A percentile compares a stretch with the other conserved stretches of the same genome.
Evolutionary conservation across 2,113 vertebrate genomes (phyloP).

Genomic region (Suricata suricatta): DNA sequence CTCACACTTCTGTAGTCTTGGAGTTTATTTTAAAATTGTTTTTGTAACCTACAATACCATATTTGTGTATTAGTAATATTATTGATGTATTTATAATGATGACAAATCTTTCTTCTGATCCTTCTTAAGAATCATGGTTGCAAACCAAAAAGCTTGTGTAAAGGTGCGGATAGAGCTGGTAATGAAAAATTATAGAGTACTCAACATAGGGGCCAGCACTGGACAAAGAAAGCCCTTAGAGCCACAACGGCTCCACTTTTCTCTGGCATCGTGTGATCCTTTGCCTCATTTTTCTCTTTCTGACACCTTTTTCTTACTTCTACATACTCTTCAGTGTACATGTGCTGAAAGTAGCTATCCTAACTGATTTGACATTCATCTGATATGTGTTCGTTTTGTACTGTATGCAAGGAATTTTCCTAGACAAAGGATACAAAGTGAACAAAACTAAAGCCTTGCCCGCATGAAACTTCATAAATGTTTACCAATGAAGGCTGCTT

Average conservation of each 20-base stretch:
- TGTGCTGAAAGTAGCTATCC: not conserved
- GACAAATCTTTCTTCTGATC: not conserved
- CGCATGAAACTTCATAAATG: not conserved
- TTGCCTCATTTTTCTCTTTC: not conserved
- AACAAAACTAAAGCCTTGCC: not conserved
- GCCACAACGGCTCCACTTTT: not conserved
- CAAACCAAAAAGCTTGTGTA: not conserved
- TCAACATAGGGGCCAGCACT: not conserved
- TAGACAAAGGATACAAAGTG: not conserved
- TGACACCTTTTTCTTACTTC: not conserved
- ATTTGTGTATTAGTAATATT: not conserved
- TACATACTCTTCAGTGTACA: not conserved
- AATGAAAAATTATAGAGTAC: not conserved
- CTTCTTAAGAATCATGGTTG: not conserved
- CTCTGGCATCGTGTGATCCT: not conserved
- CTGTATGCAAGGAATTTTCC: not conserved
- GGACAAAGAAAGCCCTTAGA: not conserved
- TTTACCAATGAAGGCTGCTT: not conserved
- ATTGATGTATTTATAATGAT: not conserved
- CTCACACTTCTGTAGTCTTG: not conserved
- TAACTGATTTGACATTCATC: not conserved
- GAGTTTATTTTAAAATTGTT: not conserved
- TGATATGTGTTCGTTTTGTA: not conserved
- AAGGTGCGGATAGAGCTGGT: not conserved
- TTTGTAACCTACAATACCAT: not conserved